Conservation (phyloP, 2,888 invertebrate species). For the Anodontia alba region DNA sequence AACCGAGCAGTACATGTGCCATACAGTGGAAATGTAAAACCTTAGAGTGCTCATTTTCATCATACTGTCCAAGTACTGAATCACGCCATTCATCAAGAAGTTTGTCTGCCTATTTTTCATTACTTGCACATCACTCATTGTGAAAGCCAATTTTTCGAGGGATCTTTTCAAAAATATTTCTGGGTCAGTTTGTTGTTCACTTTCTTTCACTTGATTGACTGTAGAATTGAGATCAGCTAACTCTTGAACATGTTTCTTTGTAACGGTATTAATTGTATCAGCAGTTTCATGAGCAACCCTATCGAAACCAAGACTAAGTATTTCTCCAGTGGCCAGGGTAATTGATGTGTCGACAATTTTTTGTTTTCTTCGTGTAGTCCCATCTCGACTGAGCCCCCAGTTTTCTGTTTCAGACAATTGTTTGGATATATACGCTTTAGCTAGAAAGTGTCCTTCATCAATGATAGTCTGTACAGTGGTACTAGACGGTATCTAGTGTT, state of each 20-base stretch:
- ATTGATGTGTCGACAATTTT: constrained; percentile 55
- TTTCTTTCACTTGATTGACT: neutral
- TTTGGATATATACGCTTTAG: constrained; percentile 40
- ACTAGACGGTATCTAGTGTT: constrained; percentile 21
- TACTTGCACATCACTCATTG: constrained; percentile 26
- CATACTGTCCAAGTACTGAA: too few species aligned
- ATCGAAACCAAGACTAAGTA: constrained; percentile 34
- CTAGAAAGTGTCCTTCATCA: constrained; percentile 45
- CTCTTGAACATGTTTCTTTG: constrained; percentile 33
- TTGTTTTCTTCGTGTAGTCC: constrained; percentile 42
- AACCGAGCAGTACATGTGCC: constrained; percentile 57
- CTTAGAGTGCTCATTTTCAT: too few species aligned
- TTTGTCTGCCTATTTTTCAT: constrained; percentile 21
- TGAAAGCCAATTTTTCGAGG: constrained; percentile 13
- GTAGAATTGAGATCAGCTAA: neutral
- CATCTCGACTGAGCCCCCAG: constrained; percentile 43
- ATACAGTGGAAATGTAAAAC: constrained; percentile 44
- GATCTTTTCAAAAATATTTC: neutral
- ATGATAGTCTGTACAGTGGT: constrained; percentile 39
- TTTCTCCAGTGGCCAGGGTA: constrained; percentile 40
- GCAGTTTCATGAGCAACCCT: constrained; percentile 41
- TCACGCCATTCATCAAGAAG: constrained; percentile 13
- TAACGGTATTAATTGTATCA: constrained; percentile 23
- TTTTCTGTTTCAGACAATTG: constrained; percentile 10
- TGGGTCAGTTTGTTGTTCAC: neutral